Conservation (phyloP, 1,140 invertebrate species). For the Scylla paramamosain region DNA sequence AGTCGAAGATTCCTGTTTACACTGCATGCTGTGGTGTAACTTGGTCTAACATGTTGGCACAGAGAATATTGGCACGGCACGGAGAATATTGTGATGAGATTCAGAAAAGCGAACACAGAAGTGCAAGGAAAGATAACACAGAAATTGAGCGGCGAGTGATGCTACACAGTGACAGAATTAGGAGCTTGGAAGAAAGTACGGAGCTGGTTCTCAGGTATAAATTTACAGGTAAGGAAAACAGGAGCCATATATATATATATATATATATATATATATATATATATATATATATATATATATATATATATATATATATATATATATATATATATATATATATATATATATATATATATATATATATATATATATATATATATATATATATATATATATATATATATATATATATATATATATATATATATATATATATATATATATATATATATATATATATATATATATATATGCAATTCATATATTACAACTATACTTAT, state of each 20-base stretch:
- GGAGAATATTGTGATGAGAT: no score
- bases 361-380: constrained; percentile 26
- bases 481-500: neutral
- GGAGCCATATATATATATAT: constrained; percentile 24
- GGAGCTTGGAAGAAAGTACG: no score
- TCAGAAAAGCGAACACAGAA: no score
- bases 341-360: constrained; percentile 17
- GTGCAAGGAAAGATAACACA: no score
- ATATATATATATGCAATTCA: neutral
- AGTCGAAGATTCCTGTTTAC: no score
- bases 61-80: no score
- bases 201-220: no score
- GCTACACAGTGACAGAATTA: no score
- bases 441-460: constrained; percentile 17
- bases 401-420: constrained; percentile 26
- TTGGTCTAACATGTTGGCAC: no score
- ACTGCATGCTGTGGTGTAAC: no score
- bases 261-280: constrained; percentile 17
- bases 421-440: constrained; percentile 26
- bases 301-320: constrained; percentile 26
- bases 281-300: constrained; percentile 26
- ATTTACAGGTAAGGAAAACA: no score
- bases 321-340: constrained; percentile 17
- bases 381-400: constrained; percentile 26
- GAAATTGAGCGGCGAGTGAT: no score